Conservation (phyloP, 2,888 invertebrate genomes). For the Dicyrtomina minuta region DNA sequence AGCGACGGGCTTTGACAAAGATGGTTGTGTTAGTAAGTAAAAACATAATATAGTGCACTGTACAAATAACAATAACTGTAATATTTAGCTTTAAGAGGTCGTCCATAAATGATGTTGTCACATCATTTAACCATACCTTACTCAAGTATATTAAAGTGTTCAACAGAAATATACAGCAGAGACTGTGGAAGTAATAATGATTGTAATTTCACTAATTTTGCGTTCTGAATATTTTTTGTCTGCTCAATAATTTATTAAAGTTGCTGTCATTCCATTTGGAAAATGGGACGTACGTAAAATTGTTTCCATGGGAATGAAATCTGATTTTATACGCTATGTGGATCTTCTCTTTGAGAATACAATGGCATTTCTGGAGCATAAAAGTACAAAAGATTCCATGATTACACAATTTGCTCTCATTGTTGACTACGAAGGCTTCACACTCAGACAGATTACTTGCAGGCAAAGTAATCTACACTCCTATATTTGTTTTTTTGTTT, state of each 20-base stretch:
- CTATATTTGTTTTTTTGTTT: too few relatives aligned
- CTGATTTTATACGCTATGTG: constrained; percentile 26
- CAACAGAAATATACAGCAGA: too few relatives aligned
- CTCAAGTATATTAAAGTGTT: too few relatives aligned
- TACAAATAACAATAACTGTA: too few relatives aligned
- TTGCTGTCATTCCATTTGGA: constrained; percentile 18
- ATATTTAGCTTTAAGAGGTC: too few relatives aligned
- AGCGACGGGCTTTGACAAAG: constrained; percentile 45
- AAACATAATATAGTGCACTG: too few relatives aligned
- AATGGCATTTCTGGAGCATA: constrained; percentile 15
- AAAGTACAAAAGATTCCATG: not conserved
- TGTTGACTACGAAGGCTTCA: constrained; percentile 16
- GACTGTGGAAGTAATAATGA: too few relatives aligned
- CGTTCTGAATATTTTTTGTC: too few relatives aligned
- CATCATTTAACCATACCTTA: too few relatives aligned
- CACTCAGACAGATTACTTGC: not conserved
- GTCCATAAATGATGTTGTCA: not conserved
- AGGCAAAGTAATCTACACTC: too few relatives aligned
- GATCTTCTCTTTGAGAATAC: constrained; percentile 22
- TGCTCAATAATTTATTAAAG: not conserved
- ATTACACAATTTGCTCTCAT: constrained; percentile 8
- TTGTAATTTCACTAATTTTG: too few relatives aligned
- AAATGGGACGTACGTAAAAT: constrained; percentile 30
- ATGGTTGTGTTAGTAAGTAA: constrained; percentile 41
- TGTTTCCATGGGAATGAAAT: constrained; percentile 12